Evolutionary conservation across 2,797 vertebrate species (phyloP).

Genomic region (Lagodon rhomboides): DNA sequence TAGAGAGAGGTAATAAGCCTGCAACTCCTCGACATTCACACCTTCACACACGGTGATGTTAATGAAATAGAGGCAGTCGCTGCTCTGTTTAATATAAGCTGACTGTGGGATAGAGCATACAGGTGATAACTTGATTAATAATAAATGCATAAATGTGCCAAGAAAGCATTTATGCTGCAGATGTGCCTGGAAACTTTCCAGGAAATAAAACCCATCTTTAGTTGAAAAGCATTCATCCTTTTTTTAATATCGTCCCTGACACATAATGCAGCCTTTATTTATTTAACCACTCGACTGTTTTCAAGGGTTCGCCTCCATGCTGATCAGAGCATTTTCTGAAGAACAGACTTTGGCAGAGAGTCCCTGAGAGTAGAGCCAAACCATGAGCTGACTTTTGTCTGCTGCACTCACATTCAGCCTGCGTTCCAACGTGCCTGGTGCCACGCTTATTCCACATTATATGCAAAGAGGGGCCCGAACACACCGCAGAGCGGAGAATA

Average conservation of each 20-base stretch:
- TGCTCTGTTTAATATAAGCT: slow-evolving; percentile 9
- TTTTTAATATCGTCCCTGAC: slow-evolving; percentile 22
- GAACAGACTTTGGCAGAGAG: slow-evolving; percentile 54
- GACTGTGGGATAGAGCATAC: background rate
- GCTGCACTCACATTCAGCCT: slow-evolving; percentile 45
- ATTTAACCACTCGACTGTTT: slow-evolving; percentile 51
- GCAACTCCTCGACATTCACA: slow-evolving; percentile 28
- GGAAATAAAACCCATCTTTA: background rate
- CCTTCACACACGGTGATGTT: slow-evolving; percentile 22
- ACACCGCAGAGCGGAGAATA: slow-evolving; percentile 24
- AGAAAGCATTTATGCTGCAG: slow-evolving; percentile 15
- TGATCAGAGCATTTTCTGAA: slow-evolving; percentile 48
- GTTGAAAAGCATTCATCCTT: slow-evolving; percentile 10
- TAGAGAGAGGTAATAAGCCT: slow-evolving; percentile 42
- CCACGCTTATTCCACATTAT: slow-evolving; percentile 60
- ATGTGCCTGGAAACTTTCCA: slow-evolving; percentile 1
- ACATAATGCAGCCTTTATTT: slow-evolving; percentile 49
- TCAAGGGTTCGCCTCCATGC: slow-evolving; percentile 28
- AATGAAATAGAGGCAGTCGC: background rate
- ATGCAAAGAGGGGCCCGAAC: slow-evolving; percentile 39
- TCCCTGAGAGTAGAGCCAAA: slow-evolving; percentile 51
- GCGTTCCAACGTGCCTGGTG: slow-evolving; percentile 40
- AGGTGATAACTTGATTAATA: background rate
- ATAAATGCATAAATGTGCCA: slow-evolving; percentile 32
- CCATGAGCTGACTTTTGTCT: slow-evolving; percentile 64